Evolutionary conservation across 2,113 vertebrate genomes (phyloP).

Genomic region (Lophochroa leadbeateri): DNA sequence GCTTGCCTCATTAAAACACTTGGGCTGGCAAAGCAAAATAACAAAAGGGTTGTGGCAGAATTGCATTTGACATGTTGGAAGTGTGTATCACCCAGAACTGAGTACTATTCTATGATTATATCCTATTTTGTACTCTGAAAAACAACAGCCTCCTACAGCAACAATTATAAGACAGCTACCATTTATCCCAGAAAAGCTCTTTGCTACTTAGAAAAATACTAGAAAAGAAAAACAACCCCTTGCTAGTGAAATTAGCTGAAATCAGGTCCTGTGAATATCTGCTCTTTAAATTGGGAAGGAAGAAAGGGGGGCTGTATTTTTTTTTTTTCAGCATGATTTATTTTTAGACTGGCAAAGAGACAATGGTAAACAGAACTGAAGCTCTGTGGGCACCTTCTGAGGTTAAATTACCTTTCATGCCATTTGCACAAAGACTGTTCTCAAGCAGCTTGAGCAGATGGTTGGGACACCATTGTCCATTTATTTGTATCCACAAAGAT

Average conservation of each 20-base stretch:
- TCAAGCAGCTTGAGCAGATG: slow-evolving; percentile 43
- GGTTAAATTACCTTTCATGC: slow-evolving; percentile 60
- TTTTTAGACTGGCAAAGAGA: slow-evolving; percentile 48
- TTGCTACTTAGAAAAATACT: not conserved
- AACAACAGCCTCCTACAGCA: not conserved
- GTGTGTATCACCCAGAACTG: not conserved
- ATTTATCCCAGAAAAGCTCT: slow-evolving; percentile 5
- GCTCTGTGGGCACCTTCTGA: slow-evolving; percentile 36
- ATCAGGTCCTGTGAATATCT: slow-evolving; percentile 8
- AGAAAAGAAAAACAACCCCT: not conserved
- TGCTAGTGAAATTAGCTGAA: slow-evolving; percentile 20
- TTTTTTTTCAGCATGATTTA: not conserved
- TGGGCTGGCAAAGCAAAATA: not conserved
- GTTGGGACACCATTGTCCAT: not conserved
- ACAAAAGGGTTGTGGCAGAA: not conserved
- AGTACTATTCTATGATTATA: not conserved
- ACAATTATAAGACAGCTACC: not conserved
- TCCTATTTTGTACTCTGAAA: not conserved
- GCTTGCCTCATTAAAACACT: not conserved
- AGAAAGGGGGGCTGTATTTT: not conserved
- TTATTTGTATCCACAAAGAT: slow-evolving; percentile 50
- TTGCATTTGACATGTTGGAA: not conserved
- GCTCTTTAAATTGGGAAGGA: slow-evolving; percentile 12
- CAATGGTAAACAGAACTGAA: slow-evolving; percentile 39
- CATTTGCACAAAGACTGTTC: slow-evolving; percentile 44